Conservation (phyloP, 2,113 vertebrate species). For the Cardinalis cardinalis region DNA sequence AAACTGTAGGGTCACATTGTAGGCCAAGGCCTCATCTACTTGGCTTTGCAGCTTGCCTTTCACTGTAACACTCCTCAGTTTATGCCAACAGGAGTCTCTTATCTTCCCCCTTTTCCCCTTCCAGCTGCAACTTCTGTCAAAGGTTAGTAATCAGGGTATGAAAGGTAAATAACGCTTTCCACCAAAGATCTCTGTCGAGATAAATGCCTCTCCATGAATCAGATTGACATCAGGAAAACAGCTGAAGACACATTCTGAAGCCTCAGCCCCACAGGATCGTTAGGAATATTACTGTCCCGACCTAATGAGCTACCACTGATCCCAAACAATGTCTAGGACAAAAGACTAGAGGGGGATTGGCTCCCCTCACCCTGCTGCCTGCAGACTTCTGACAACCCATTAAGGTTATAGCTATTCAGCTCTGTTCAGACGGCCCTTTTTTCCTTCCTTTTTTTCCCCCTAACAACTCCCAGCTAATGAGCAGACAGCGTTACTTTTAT, state of each 20-base stretch:
- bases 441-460: not conserved
- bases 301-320: constrained; percentile 68
- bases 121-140: not conserved
- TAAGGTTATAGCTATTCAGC: constrained; percentile 65
- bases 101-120: not conserved
- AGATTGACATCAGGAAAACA: constrained; percentile 1
- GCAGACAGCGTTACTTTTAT: constrained; percentile 32
- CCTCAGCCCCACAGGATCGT: constrained; percentile 19
- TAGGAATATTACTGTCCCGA: constrained; percentile 61
- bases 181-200: not conserved
- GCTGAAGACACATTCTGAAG: constrained; percentile 41
- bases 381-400: constrained; percentile 64
- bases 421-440: constrained; percentile 44
- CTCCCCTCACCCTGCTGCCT: constrained; percentile 52
- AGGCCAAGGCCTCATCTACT: not conserved
- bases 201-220: constrained; percentile 11
- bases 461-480: constrained; percentile 51
- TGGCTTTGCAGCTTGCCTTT: not conserved
- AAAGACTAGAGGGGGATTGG: constrained; percentile 56
- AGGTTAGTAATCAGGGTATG: constrained; percentile 2
- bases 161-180: not conserved
- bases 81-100: not conserved
- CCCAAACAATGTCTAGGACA: constrained; percentile 57
- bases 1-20: not conserved
- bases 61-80: not conserved